phyloP scores from a whole-genome alignment of 2,888 invertebrate species.

The Halictus quadricinctus region DNA sequence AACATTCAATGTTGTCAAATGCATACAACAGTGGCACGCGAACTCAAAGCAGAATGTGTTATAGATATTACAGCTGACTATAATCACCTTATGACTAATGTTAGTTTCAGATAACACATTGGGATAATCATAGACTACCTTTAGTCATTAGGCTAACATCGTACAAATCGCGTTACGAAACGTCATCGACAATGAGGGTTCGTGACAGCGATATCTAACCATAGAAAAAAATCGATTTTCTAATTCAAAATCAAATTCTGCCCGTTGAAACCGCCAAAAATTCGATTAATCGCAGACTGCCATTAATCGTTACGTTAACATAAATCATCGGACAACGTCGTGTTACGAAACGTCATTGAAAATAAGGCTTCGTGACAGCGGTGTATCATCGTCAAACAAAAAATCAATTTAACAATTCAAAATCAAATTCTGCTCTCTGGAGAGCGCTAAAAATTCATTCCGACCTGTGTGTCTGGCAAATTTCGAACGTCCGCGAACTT shows the following conservation, averaged over 20 bases:
- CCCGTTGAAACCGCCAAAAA: background rate
- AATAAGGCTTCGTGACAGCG: conserved; percentile 3
- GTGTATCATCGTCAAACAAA: background rate
- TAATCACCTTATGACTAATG: conserved; percentile 24
- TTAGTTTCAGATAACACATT: conserved; percentile 19
- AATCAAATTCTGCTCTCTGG: background rate
- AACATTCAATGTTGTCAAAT: background rate
- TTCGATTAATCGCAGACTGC: background rate
- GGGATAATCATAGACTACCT: background rate
- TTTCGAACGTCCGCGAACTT: background rate
- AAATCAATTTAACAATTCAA: background rate
- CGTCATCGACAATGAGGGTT: background rate
- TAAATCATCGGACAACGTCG: background rate
- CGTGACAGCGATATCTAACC: background rate
- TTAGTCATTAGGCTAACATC: conserved; percentile 7
- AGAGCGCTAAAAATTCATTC: background rate
- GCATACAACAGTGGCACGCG: background rate
- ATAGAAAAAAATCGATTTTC: background rate
- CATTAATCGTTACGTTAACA: conserved; percentile 7
- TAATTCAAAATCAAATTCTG: background rate
- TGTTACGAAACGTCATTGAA: conserved; percentile 3
- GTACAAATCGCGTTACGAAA: background rate
- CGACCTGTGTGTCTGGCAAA: background rate
- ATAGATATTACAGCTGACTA: conserved; percentile 20
- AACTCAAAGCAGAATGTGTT: conserved; percentile 8